Base-by-base conservation (phyloP, 1,140 invertebrate species). In the Saccostrea cuccullata region DNA sequence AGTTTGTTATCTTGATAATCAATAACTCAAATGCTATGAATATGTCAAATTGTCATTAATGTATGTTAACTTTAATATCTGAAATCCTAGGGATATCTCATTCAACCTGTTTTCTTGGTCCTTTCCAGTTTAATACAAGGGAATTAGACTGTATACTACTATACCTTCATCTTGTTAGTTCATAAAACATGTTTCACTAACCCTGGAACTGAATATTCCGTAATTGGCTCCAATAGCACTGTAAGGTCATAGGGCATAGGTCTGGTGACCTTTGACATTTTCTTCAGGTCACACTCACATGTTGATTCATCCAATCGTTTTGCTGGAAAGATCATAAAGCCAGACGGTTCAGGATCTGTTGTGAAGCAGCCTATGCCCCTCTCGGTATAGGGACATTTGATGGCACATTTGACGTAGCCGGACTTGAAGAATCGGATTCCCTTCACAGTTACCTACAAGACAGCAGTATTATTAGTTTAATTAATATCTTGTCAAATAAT, bases 361-460 rank as follows among this genome's bases (percentile, higher is more conserved):
- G 84, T 30, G 83, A 82, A 88, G 56, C 87, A 88, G 40, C 84
- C 84, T 47, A 88, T 82, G 47, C 60, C 56, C 3, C 84, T 83
- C 2, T 64, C 67, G 26, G 6, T 67, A 40, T 58, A 88, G 0
- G 77, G 84, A 64, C 87, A 88, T 23, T 47, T 26, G 36, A 88
- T 30, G 15, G 67, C 73, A 55, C 87, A 88, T 26, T 82, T 23
- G n/a, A 86, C 55, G 56, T 60, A 88, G 17, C 84, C 58, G 8
- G 87, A 86, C 47, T 86, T 40, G 4, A 30, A 23, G 30, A 88
- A 12, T 9, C 17, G 47, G 2, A 12, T 36, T 26, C 47, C 70
- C 40, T 23, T 64, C 8, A 88, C 64, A n/a, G 70, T 86, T 40
- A 88, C 73, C 87, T 88, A 55, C 20, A 82, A 64, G 58, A 64